A percentile compares a stretch with the other conserved stretches of the same genome.
Conservation (phyloP, 2,113 vertebrate species). For the Formicarius rufipectus region DNA sequence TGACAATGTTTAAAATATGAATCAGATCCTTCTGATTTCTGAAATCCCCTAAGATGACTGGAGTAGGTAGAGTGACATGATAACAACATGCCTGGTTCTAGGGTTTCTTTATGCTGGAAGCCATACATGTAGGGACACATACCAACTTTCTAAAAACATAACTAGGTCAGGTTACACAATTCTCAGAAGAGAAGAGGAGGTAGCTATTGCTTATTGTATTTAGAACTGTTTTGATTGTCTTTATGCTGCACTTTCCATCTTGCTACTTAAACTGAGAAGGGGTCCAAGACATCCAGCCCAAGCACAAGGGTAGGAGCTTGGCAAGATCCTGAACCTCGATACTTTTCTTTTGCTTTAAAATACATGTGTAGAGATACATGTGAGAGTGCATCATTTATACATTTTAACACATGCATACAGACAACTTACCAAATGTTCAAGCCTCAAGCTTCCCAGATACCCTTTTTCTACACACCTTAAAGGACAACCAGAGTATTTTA, state of each 20-base stretch:
- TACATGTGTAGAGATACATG: not conserved
- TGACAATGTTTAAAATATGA: constrained; percentile 3
- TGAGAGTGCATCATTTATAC: not conserved
- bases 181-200: not conserved
- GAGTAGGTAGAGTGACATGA: constrained; percentile 9
- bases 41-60: not conserved
- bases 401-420: not conserved
- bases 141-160: not conserved
- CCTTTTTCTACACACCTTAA: not conserved
- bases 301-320: not conserved
- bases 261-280: not conserved
- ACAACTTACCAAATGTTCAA: not conserved
- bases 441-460: not conserved
- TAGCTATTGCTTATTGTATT: not conserved
- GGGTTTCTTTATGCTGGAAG: constrained; percentile 26
- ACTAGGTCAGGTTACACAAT: not conserved
- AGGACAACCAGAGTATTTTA: not conserved
- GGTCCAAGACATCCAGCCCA: not conserved
- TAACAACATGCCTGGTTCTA: constrained; percentile 12
- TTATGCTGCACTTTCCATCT: not conserved
- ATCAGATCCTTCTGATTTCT: not conserved
- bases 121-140: not conserved
- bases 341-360: not conserved
- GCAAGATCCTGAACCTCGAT: not conserved
- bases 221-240: not conserved